A percentile compares a stretch with the other conserved stretches of the same genome.
Conservation (phyloP, 2,113 vertebrate species). For the Sakesphorus luctuosus region DNA sequence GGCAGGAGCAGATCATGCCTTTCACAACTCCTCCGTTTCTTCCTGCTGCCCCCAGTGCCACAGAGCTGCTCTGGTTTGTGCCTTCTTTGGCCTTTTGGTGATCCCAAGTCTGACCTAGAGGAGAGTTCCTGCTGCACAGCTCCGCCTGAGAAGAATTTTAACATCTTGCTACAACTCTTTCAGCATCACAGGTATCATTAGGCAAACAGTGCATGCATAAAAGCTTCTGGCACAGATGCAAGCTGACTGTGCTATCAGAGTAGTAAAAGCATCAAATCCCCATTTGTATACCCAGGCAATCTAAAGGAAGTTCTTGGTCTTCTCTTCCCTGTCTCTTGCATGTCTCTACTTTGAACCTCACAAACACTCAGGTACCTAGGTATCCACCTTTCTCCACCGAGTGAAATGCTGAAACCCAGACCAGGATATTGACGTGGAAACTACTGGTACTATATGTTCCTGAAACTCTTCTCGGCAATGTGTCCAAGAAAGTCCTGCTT, state of each 20-base stretch:
- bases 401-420: background rate
- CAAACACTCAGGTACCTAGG: background rate
- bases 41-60: background rate
- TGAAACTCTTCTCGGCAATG: background rate
- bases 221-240: background rate
- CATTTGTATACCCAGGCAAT: background rate
- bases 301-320: background rate
- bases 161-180: rapidly evolving
- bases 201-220: rapidly evolving
- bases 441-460: background rate
- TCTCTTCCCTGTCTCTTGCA: background rate
- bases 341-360: background rate
- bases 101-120: background rate
- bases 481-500: background rate
- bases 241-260: background rate
- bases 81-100: background rate
- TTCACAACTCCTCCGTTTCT: background rate
- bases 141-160: background rate
- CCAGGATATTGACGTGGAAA: background rate
- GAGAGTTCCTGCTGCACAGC: background rate
- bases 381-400: background rate
- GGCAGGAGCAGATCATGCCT: background rate
- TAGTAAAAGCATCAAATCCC: background rate
- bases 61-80: background rate
- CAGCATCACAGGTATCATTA: background rate